Evolutionary conservation across 2,888 invertebrate species (phyloP).

Genomic region (Mesoligia furuncula): DNA sequence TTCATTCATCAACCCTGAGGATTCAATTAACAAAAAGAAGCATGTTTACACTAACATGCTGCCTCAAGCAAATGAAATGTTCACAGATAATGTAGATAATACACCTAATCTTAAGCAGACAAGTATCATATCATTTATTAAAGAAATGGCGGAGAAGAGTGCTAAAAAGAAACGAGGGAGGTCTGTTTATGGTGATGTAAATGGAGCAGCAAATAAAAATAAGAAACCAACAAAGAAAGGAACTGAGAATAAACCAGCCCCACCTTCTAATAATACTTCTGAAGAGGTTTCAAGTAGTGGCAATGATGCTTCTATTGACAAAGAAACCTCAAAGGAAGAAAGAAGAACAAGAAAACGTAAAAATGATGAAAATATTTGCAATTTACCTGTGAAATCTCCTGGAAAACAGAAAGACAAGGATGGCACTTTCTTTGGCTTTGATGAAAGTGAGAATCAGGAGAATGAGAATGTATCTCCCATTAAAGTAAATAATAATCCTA

Average conservation of each 20-base stretch:
- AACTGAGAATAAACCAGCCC: constrained; percentile 46
- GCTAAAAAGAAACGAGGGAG: constrained; percentile 79
- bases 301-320: constrained; percentile 65
- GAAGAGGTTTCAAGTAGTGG: constrained; percentile 56
- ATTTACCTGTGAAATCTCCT: constrained; percentile 63
- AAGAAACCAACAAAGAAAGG: constrained; percentile 28
- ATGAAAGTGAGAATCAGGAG: constrained; percentile 79
- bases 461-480: constrained; percentile 84
- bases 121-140: constrained; percentile 87
- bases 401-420: constrained; percentile 72
- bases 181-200: constrained; percentile 68
- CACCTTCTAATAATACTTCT: constrained; percentile 63
- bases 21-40: constrained; percentile 77
- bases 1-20: constrained; percentile 82
- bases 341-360: constrained; percentile 64
- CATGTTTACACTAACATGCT: constrained; percentile 86
- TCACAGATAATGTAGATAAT: constrained; percentile 72
- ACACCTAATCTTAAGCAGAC: constrained; percentile 82
- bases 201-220: constrained; percentile 16
- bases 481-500: constrained; percentile 69
- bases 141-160: constrained; percentile 81
- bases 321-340: constrained; percentile 64
- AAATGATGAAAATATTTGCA: constrained; percentile 62
- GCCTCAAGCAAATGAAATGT: constrained; percentile 70
- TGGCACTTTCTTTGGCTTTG: constrained; percentile 86